A percentile compares a stretch with the other conserved stretches of the same genome.
These are phyloP conservation scores for Cacoxenus indagator DNA, from an alignment of 2,888 invertebrate species.

Conservation along the genomic window DNA sequence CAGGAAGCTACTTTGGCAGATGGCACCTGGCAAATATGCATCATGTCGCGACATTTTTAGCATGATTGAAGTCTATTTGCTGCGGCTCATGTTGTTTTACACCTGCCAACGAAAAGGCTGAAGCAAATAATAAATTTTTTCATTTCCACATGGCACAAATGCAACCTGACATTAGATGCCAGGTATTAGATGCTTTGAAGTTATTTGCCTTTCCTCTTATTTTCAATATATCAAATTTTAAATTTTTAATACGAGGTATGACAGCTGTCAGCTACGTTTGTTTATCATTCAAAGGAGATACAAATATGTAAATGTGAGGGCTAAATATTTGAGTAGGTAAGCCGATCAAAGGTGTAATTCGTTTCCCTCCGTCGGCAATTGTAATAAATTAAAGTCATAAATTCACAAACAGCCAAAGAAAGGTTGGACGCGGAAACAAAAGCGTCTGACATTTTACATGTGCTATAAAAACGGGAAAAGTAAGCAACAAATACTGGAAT, in stretches of 20 bases:
- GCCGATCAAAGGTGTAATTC: not conserved
- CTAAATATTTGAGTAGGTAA: not conserved
- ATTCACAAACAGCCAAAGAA: slow-evolving; percentile 39
- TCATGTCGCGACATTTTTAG: not conserved
- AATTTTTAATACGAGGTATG: not conserved
- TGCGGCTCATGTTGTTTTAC: not conserved
- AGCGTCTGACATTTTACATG: not conserved
- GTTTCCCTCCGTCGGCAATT: slow-evolving; percentile 26
- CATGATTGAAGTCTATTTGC: not conserved
- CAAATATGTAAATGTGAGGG: not conserved
- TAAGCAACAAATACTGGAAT: too few relatives aligned
- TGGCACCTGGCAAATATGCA: not conserved
- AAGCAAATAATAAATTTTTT: slow-evolving; percentile 13
- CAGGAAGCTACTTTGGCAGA: not conserved
- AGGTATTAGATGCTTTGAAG: too few relatives aligned
- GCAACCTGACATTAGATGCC: not conserved
- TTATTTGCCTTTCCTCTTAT: not conserved
- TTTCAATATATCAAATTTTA: not conserved
- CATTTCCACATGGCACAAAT: not conserved
- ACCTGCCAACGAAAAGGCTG: not conserved
- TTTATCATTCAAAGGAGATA: not conserved
- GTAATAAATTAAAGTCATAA: slow-evolving; percentile 47
- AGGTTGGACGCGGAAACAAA: not conserved
- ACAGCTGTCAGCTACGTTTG: slow-evolving; percentile 5
- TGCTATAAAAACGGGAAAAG: too few relatives aligned